Percentiles rank a stretch among this genome's conserved stretches.
Conservation (phyloP, 2,888 invertebrate genomes). For the Drosophila yooni region DNA sequence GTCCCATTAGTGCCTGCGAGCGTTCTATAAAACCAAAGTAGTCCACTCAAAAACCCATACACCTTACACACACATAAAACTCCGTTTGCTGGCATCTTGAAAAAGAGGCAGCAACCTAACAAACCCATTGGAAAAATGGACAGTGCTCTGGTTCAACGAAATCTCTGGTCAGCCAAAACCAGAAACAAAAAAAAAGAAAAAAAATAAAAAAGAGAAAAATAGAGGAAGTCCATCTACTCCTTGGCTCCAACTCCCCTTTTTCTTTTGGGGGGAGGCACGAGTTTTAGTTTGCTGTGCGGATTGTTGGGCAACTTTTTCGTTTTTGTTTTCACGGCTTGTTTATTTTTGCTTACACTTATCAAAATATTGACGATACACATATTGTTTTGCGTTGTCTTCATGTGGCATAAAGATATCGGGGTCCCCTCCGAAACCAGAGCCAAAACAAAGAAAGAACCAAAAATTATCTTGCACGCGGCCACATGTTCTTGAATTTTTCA, state of each 20-base stretch:
- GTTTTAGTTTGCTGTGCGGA: constrained; percentile 45
- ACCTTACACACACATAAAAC: constrained; percentile 26
- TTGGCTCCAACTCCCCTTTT: constrained; percentile 2
- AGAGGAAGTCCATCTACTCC: constrained; percentile 16
- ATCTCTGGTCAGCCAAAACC: constrained; percentile 3
- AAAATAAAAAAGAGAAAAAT: background rate
- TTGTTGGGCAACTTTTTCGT: constrained; percentile 54
- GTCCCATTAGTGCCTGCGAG: constrained; percentile 35
- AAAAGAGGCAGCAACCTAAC: constrained; percentile 33
- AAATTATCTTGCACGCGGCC: constrained; percentile 57
- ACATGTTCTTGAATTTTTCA: constrained; percentile 58
- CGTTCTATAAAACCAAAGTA: constrained; percentile 67
- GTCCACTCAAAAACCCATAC: constrained; percentile 70
- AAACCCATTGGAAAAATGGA: constrained; percentile 54
- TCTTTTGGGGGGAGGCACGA: background rate
- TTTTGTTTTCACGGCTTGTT: constrained; percentile 73
- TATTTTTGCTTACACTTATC: constrained; percentile 82
- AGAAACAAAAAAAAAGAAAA: background rate
- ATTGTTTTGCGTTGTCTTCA: constrained; percentile 66
- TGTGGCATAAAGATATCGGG: constrained; percentile 71
- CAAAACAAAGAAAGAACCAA: constrained; percentile 14
- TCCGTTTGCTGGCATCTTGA: constrained; percentile 22
- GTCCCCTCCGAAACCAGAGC: constrained; percentile 24
- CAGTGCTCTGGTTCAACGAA: constrained; percentile 43
- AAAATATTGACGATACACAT: constrained; percentile 77